Percentiles rank a stretch among this genome's conserved stretches.
Evolutionary conservation across 2,888 invertebrate genomes (phyloP).

Genomic region (Euphydryas editha): DNA sequence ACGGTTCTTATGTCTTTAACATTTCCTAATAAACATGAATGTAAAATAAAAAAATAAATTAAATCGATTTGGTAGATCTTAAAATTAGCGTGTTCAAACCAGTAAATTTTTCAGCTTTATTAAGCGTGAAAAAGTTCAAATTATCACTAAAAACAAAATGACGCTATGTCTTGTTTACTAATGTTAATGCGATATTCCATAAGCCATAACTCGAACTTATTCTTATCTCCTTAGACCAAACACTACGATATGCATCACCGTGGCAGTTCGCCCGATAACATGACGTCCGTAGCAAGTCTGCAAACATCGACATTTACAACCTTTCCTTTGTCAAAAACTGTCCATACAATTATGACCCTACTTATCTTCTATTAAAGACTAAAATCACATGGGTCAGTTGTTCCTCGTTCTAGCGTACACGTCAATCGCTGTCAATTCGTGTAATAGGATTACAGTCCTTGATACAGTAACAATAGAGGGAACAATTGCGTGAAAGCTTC

Average conservation of each 20-base stretch:
- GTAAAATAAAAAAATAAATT: too few relatives aligned
- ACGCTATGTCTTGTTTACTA: too few relatives aligned
- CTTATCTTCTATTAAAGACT: background rate
- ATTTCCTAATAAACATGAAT: too few relatives aligned
- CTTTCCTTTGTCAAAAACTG: background rate
- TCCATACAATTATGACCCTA: background rate
- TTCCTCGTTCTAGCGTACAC: constrained; percentile 1
- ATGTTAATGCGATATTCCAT: too few relatives aligned
- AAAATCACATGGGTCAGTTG: background rate
- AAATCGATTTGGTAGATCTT: too few relatives aligned
- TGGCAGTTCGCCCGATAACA: constrained; percentile 21
- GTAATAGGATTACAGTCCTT: constrained; percentile 12
- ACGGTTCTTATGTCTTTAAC: too few relatives aligned
- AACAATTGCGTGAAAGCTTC: constrained; percentile 1
- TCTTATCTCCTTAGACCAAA: background rate
- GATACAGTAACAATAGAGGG: constrained; percentile 7
- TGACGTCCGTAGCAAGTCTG: constrained; percentile 22
- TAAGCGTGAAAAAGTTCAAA: too few relatives aligned
- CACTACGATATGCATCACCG: constrained; percentile 12
- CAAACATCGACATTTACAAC: constrained; percentile 17
- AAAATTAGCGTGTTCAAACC: too few relatives aligned
- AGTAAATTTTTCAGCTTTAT: too few relatives aligned
- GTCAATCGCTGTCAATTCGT: constrained; percentile 26
- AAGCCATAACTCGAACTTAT: background rate
- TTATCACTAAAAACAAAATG: too few relatives aligned